Percentiles rank a stretch among this genome's conserved stretches.
Conservation (phyloP, 2,113 vertebrate species). For the Bufo gargarizans region DNA sequence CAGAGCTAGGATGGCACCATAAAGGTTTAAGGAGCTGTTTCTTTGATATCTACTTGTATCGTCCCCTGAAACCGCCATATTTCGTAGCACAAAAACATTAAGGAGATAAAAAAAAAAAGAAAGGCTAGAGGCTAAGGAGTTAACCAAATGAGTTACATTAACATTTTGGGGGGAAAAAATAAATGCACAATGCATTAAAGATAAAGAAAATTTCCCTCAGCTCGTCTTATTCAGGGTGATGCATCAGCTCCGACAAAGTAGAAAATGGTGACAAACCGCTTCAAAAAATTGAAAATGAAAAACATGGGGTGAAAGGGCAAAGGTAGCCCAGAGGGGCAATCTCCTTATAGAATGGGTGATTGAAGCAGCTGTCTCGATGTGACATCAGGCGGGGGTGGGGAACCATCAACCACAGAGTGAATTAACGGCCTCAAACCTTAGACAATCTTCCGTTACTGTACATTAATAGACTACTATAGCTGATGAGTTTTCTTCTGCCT, state of each 20-base stretch:
- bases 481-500: conserved; percentile 46
- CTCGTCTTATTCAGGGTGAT: conserved; percentile 24
- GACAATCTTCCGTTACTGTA: conserved; percentile 46
- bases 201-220: conserved; percentile 6
- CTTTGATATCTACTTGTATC: neutral
- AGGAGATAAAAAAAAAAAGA: neutral
- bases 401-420: conserved; percentile 46
- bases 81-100: neutral
- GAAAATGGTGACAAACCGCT: conserved; percentile 48
- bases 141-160: neutral
- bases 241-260: conserved; percentile 46
- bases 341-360: conserved; percentile 53
- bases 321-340: conserved; percentile 51
- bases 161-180: neutral
- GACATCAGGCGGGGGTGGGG: conserved; percentile 48
- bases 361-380: conserved; percentile 51
- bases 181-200: conserved; percentile 3
- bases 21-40: neutral
- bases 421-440: conserved; percentile 54
- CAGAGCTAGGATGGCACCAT: neutral
- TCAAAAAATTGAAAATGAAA: conserved; percentile 52
- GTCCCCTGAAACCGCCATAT: neutral
- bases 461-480: conserved; percentile 57
- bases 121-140: neutral
- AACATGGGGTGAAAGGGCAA: conserved; percentile 54